Percentiles rank a stretch among this genome's conserved stretches.
These are phyloP conservation scores for Corythoichthys haematopterus DNA, from an alignment of 2,113 vertebrate genomes.

Conservation along the genomic window DNA sequence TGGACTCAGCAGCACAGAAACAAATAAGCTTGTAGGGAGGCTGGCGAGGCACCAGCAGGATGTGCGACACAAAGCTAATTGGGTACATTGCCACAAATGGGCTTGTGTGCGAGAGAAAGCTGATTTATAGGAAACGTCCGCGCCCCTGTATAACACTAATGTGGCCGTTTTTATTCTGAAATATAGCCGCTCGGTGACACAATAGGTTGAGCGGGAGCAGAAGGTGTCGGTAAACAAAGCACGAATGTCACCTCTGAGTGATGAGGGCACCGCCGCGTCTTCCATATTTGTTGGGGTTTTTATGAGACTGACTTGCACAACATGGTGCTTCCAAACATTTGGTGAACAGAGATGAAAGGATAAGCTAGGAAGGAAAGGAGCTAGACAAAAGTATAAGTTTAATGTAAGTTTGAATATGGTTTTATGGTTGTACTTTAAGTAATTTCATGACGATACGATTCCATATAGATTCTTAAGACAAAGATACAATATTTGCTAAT, in stretches of 20 bases:
- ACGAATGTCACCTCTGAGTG: constrained; percentile 21
- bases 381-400: too few species aligned
- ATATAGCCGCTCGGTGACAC: constrained; percentile 24
- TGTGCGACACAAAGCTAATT: constrained; percentile 55
- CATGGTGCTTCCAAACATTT: constrained; percentile 2
- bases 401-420: too few species aligned
- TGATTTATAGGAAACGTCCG: constrained; percentile 42
- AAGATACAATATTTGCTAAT: too few species aligned
- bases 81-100: constrained; percentile 63
- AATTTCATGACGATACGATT: too few species aligned
- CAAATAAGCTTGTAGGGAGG: constrained; percentile 22
- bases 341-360: not conserved
- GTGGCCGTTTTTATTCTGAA: constrained; percentile 35
- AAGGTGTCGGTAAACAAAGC: constrained; percentile 36
- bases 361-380: too few species aligned
- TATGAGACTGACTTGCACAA: constrained; percentile 12
- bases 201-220: constrained; percentile 27
- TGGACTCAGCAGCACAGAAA: constrained; percentile 41
- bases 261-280: constrained; percentile 14
- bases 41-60: constrained; percentile 27
- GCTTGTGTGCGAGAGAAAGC: constrained; percentile 19
- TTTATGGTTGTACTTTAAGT: too few species aligned
- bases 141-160: constrained; percentile 30
- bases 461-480: too few species aligned
- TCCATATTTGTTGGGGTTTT: constrained; percentile 1